Percentiles rank a stretch among this genome's conserved stretches.
These are phyloP conservation scores for Camptogramma bilineatum DNA, from an alignment of 2,888 invertebrate species.

Conservation along the genomic window DNA sequence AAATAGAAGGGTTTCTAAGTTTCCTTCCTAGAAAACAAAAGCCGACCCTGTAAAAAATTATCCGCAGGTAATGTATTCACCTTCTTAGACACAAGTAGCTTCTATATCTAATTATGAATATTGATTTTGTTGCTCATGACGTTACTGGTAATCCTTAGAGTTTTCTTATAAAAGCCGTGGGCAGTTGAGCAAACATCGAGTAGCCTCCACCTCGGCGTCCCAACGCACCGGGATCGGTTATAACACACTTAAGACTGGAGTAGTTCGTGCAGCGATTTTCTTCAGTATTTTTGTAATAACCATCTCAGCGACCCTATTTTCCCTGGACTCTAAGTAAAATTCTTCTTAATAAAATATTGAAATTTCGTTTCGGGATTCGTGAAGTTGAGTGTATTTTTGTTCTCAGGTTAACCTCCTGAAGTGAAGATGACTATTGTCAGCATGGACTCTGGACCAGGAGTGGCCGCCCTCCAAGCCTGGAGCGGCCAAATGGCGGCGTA, in stretches of 20 bases:
- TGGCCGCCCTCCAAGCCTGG: conserved; percentile 80
- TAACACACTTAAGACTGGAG: conserved; percentile 80
- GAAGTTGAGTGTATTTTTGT: conserved; percentile 24
- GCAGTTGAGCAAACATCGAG: conserved; percentile 57
- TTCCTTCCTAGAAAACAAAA: conserved; percentile 20
- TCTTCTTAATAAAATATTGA: not conserved
- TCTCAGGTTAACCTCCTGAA: conserved; percentile 52
- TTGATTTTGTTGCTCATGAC: conserved; percentile 71
- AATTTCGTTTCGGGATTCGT: not conserved
- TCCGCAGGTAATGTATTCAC: conserved; percentile 66
- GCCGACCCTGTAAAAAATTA: conserved; percentile 55
- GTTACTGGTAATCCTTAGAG: conserved; percentile 65
- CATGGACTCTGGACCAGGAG: conserved; percentile 77
- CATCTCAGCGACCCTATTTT: conserved; percentile 67
- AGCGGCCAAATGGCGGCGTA: conserved; percentile 79
- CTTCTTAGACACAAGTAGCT: conserved; percentile 65
- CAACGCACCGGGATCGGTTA: conserved; percentile 75
- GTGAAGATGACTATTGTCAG: conserved; percentile 71
- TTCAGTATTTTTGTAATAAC: conserved; percentile 83
- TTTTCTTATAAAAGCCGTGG: conserved; percentile 72
- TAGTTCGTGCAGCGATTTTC: conserved; percentile 85
- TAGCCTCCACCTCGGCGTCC: conserved; percentile 78
- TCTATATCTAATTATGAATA: conserved; percentile 82
- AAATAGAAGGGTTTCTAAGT: not conserved
- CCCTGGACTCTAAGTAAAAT: conserved; percentile 62